Conservation (phyloP, 2,113 vertebrate genomes). For the Ranitomeya imitator region DNA sequence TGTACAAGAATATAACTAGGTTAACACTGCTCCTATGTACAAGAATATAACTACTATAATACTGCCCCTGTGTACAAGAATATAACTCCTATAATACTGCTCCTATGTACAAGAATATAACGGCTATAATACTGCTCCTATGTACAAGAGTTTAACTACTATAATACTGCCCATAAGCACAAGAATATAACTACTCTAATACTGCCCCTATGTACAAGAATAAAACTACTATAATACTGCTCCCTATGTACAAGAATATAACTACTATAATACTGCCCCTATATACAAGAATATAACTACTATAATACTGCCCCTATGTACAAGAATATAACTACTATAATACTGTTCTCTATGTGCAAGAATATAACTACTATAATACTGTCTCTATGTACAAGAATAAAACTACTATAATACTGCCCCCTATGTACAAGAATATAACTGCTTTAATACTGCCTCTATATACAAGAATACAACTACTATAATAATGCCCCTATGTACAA, state of each 20-base stretch:
- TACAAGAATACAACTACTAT: slow-evolving; percentile 9
- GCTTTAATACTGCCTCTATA: not conserved
- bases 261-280: not conserved
- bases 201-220: too few species aligned
- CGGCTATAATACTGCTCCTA: not conserved
- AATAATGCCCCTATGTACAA: not conserved
- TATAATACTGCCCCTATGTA: not conserved
- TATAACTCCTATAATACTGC: slow-evolving; percentile 2
- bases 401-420: slow-evolving; percentile 11
- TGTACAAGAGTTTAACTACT: not conserved
- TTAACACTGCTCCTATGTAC: slow-evolving; percentile 1
- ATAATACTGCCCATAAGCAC: slow-evolving; percentile 8
- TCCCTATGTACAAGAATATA: not conserved
- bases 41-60: not conserved
- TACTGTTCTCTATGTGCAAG: too few species aligned
- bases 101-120: not conserved
- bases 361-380: too few species aligned
- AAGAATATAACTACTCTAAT: too few species aligned
- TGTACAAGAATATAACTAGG: slow-evolving; percentile 2
- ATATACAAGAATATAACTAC: slow-evolving; percentile 3
- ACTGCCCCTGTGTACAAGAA: too few species aligned
- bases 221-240: slow-evolving; percentile 2
- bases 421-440: not conserved
- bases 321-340: slow-evolving; percentile 9
- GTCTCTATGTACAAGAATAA: too few species aligned